Percentiles rank a stretch among this genome's conserved stretches.
Conservation (phyloP, 2,888 invertebrate genomes). For the Rotaria sp. region DNA sequence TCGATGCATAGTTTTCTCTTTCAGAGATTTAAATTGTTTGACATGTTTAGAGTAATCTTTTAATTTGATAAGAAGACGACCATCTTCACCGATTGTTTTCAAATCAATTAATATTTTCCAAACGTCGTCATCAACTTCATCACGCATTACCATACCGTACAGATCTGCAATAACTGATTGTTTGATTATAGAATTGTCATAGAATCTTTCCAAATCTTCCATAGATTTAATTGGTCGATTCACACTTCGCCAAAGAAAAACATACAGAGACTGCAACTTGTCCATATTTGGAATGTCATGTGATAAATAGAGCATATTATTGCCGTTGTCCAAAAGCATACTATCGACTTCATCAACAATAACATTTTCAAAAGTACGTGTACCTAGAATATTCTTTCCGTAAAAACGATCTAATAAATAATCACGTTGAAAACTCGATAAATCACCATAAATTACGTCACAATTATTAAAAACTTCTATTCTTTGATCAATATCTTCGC, state of each 20-base stretch:
- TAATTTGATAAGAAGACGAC: background rate
- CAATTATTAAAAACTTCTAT: background rate
- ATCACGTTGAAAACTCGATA: slow-evolving; percentile 1
- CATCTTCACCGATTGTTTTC: background rate
- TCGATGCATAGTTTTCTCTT: background rate
- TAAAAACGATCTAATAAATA: background rate
- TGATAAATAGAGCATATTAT: slow-evolving; percentile 31
- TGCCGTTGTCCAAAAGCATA: background rate
- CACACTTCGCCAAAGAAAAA: slow-evolving; percentile 29
- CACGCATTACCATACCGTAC: background rate
- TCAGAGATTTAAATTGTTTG: background rate
- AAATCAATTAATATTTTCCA: background rate
- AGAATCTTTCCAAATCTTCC: background rate
- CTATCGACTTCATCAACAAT: slow-evolving; percentile 8
- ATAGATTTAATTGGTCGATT: background rate
- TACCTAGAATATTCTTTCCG: background rate
- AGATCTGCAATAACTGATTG: background rate
- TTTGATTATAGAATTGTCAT: background rate
- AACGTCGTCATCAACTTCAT: background rate
- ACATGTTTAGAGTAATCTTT: background rate
- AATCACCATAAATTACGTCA: background rate
- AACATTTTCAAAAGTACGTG: background rate
- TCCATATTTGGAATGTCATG: slow-evolving; percentile 33
- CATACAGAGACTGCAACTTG: slow-evolving; percentile 6
- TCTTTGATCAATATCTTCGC: background rate